Evolutionary conservation across 2,888 invertebrate genomes (phyloP), one percentile per base, ranked within the genome.

Genomic region (Thysanoteuthis rhombus): DNA sequence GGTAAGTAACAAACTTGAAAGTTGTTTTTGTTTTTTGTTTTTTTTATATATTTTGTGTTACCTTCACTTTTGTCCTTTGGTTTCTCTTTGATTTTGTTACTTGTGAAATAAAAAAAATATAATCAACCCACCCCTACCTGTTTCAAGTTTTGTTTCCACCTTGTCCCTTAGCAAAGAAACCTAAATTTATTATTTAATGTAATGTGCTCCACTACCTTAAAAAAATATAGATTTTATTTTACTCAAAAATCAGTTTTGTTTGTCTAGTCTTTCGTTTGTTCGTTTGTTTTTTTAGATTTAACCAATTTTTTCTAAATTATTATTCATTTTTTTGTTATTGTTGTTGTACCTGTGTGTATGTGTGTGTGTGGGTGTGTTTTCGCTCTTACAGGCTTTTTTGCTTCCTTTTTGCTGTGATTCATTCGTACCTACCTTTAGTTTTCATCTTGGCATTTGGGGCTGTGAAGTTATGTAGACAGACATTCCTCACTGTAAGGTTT

Each of bases 1-100:
- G 92, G 92, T 92, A 92, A 92, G 92, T 92, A 92, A 92, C 92
- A 40, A 42, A 92, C 36, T 75, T 75, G 75, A 75, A 75, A 75
- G 75, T 75, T 75, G 75, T 75, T 16, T n/a, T 75, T 75, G 75
- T 75, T 75, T 75, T 6, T 75, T 75, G 6, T 75, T 36, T 36
- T 36, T n/a, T n/a, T n/a, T n/a, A 4, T 75, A 1, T n/a, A 16
- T 75, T 75, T 75, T 75, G 75, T 75, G 16, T 36, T 75, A 36
- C 75, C 75, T 75, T 36, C n/a, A n/a, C 58, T n/a, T 75, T 75
- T 75, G 8, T n/a, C 52, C 22, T 52, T 52, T 52, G 22, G 22
- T 52, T 52, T 52, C 25, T 52, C 12, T 75, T 75, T 75, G 75
- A 19, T 75, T 75, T 75, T 75, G n/a, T 75, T 75, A 75, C 12